Percentiles rank a stretch among this genome's conserved stretches.
Evolutionary conservation across 2,888 invertebrate genomes (phyloP).

Genomic region (Drosophila pseudotakahashii): DNA sequence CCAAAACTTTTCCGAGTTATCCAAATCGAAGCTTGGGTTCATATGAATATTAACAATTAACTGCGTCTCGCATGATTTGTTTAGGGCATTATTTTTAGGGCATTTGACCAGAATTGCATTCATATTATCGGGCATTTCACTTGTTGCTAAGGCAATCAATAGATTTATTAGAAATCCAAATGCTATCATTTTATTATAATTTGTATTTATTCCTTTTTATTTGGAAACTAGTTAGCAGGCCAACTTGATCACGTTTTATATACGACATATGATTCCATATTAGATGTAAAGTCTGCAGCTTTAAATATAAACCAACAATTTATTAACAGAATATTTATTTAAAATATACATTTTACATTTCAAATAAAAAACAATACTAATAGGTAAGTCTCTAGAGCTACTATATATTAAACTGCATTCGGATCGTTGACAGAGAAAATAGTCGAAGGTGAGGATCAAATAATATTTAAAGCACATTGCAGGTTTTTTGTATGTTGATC

Average conservation of each 20-base stretch:
- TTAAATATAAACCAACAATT: constrained; percentile 24
- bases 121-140: constrained; percentile 17
- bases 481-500: constrained; percentile 84
- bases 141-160: constrained; percentile 6
- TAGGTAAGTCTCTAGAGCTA: constrained; percentile 34
- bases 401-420: constrained; percentile 14
- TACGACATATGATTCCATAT: neutral
- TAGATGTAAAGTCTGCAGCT: neutral
- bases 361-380: constrained; percentile 33
- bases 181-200: constrained; percentile 4
- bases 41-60: constrained; percentile 53
- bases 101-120: constrained; percentile 55
- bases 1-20: constrained; percentile 45
- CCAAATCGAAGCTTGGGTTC: constrained; percentile 47
- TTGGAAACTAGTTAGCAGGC: constrained; percentile 4
- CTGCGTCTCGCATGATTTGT: constrained; percentile 49
- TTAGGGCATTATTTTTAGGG: constrained; percentile 5
- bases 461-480: constrained; percentile 83
- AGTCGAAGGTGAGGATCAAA: constrained; percentile 22
- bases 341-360: constrained; percentile 35
- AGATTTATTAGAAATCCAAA: neutral
- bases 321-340: constrained; percentile 38
- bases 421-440: constrained; percentile 22
- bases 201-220: neutral
- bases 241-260: constrained; percentile 2